Conservation (phyloP, 30 jellyfish, hydroid and myxozoan genomes). For the Turritopsis dohrnii region DNA sequence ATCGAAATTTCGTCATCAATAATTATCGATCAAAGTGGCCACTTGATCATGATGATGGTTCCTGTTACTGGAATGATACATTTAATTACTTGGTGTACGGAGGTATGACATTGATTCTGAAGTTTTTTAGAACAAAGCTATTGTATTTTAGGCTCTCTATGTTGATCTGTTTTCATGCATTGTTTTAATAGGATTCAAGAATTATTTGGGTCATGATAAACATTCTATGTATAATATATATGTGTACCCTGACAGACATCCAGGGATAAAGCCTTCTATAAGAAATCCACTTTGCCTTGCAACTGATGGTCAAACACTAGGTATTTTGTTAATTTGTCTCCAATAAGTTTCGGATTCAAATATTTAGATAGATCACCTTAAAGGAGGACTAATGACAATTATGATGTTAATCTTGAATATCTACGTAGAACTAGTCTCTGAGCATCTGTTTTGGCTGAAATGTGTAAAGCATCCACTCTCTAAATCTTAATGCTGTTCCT, state of each 20-base stretch:
- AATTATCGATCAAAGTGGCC: constrained; percentile 87
- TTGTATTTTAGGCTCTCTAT: not conserved
- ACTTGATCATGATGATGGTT: constrained; percentile 94
- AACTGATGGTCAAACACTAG: constrained; percentile 74
- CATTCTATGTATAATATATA: constrained; percentile 49
- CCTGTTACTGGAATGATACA: constrained; percentile 88
- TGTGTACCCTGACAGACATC: constrained; percentile 52
- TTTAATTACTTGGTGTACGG: constrained; percentile 69
- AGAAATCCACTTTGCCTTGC: constrained; percentile 44
- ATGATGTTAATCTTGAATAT: no score
- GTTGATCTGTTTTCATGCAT: not conserved
- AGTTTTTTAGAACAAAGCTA: not conserved
- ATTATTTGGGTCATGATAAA: constrained; percentile 73
- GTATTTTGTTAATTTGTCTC: constrained; percentile 14
- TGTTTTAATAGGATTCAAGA: constrained; percentile 48
- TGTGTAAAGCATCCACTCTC: no score
- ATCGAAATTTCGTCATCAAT: constrained; percentile 46
- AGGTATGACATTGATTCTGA: constrained; percentile 22
- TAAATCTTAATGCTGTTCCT: no score
- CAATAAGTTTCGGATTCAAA: not conserved
- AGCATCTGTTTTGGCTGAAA: no score
- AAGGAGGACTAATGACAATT: no score
- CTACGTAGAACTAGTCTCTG: no score
- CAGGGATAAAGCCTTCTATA: not conserved
- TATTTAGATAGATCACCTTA: not conserved